A percentile compares a stretch with the other conserved stretches of the same genome.
Conservation (phyloP, 2,113 vertebrate genomes). For the Ariopsis seemanni region DNA sequence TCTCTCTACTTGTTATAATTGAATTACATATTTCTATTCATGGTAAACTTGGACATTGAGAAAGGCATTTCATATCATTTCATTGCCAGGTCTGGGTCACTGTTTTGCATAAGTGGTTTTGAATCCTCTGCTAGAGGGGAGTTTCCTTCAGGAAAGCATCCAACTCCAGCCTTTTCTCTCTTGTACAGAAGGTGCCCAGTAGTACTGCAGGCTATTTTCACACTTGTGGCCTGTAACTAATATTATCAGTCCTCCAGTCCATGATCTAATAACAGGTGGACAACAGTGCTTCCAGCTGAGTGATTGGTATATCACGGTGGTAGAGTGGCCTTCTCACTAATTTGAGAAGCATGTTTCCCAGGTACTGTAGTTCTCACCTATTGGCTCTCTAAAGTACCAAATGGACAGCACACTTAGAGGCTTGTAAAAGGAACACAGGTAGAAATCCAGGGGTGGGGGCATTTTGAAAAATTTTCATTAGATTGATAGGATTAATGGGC, state of each 20-base stretch:
- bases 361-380: background rate
- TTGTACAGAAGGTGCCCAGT: background rate
- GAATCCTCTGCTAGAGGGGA: background rate
- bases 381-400: background rate
- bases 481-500: background rate
- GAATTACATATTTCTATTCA: background rate
- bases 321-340: background rate
- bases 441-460: background rate
- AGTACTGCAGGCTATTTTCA: background rate
- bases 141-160: conserved; percentile 6
- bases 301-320: background rate
- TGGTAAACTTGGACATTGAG: background rate
- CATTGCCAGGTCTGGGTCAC: background rate
- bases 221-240: background rate
- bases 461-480: background rate
- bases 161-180: background rate
- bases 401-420: background rate
- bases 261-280: background rate
- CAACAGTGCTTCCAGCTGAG: background rate
- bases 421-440: background rate
- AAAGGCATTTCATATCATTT: background rate
- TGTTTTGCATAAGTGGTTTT: background rate
- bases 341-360: background rate
- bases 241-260: background rate
- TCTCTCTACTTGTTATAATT: background rate